Evolutionary conservation across 2,797 vertebrate genomes (phyloP).

Genomic region (Melanotaenia maccullochi): DNA sequence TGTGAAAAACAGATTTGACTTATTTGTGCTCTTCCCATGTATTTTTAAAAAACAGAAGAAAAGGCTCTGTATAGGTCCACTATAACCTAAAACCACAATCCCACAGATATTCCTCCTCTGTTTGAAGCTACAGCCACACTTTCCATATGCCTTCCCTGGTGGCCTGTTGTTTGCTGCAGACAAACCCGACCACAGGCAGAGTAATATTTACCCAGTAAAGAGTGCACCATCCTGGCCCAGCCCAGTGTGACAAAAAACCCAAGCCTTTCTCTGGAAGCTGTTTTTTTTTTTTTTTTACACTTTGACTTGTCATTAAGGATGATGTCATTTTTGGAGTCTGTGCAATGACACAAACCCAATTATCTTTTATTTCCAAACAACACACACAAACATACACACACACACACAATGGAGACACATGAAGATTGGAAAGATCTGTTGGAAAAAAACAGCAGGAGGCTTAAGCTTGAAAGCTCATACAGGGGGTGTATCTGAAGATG

Average conservation of each 20-base stretch:
- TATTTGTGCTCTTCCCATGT: slow-evolving; percentile 3
- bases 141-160: slow-evolving; percentile 61
- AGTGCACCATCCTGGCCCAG: slow-evolving; percentile 29
- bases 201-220: slow-evolving; percentile 61
- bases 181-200: slow-evolving; percentile 59
- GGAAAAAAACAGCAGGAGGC: slow-evolving; percentile 49
- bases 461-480: slow-evolving; percentile 35
- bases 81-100: slow-evolving; percentile 50
- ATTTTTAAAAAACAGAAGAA: slow-evolving; percentile 12
- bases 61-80: slow-evolving; percentile 11
- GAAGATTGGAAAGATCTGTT: slow-evolving; percentile 26
- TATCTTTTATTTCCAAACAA: slow-evolving; percentile 44
- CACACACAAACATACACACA: neutral
- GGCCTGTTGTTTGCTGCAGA: slow-evolving; percentile 71
- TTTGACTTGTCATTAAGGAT: slow-evolving; percentile 59
- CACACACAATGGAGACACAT: slow-evolving; percentile 5
- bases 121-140: slow-evolving; percentile 49
- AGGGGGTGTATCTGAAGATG: slow-evolving; percentile 11
- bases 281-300: slow-evolving; percentile 26
- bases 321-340: slow-evolving; percentile 54
- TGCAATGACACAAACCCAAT: slow-evolving; percentile 50
- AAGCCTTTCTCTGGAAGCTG: slow-evolving; percentile 19
- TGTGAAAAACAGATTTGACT: slow-evolving; percentile 10
- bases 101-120: slow-evolving; percentile 28
- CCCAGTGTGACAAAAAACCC: slow-evolving; percentile 7